Evolutionary conservation across 1,140 invertebrate genomes (phyloP), one percentile per base, ranked within the genome.

Genomic region (Elymnias hypermnestra): DNA sequence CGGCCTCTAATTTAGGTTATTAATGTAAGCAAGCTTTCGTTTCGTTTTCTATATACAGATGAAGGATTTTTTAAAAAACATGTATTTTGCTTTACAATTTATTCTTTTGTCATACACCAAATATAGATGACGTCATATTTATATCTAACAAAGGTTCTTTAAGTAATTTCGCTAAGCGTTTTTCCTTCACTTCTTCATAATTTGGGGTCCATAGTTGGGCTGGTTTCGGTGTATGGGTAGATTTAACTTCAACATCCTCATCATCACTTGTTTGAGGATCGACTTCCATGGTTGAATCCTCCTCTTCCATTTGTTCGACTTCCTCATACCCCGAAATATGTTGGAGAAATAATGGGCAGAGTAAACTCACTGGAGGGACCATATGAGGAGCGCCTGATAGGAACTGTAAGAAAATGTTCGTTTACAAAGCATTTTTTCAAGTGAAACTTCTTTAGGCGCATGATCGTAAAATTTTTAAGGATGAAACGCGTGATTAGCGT

Each of bases 271-370:
- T 69, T 0, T 45, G 38, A 13, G 38, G 35, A 8, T 74, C 68
- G 2, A 63, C 44, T 9, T 65, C 63, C 53, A 72, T 72, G 9
- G 29, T 17, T 3, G 59, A 45, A 3, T 63, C 47, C 29, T 59
- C 46, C 10, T 68, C 57, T n/a, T 67, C 54, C 5, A 22, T 5
- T 39, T 71, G 58, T 36, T 73, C 61, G 1, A 36, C n/a, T 48
- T 63, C 35, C 31, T 68, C 43, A 8, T 70, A 68, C 2, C 81
- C 81, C 0, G 74, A 70, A 23, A 87, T 62, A n/a, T 77, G 70
- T 57, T 82, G 65, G 0, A 87, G 57, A 56, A 87, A 77, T 7
- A 77, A 55, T 3, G 79, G 75, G 51, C 79, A 83, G 1, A 87
- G 53, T 1, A 78, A 56, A 43, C 69, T 76, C 5, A 87, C 69